Evolutionary conservation across 2,888 invertebrate species (phyloP).

Genomic region (Pharmacophagus antenor): DNA sequence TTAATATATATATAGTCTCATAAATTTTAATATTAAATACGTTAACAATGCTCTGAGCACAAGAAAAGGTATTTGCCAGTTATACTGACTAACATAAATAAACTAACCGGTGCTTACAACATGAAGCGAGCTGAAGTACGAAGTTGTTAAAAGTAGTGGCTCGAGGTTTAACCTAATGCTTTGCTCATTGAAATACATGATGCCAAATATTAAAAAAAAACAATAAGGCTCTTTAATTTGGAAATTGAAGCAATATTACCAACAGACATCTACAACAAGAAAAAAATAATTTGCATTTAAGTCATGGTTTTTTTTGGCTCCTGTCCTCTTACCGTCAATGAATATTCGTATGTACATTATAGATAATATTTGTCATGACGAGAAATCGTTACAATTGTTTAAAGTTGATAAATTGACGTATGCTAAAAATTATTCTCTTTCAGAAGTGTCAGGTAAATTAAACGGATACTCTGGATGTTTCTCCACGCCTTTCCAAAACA

Average conservation of each 20-base stretch:
- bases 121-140: background rate
- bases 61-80: slow-evolving; percentile 24
- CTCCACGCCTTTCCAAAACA: slow-evolving; percentile 84
- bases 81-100: slow-evolving; percentile 19
- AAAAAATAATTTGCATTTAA: no score
- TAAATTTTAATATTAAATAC: slow-evolving; percentile 13
- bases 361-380: background rate
- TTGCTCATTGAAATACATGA: background rate
- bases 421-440: slow-evolving; percentile 15
- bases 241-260: background rate
- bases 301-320: background rate
- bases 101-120: slow-evolving; percentile 25
- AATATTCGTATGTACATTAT: background rate
- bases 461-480: slow-evolving; percentile 87
- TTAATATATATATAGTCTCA: slow-evolving; percentile 18
- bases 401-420: slow-evolving; percentile 12
- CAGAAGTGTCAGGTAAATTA: slow-evolving; percentile 36
- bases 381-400: no score
- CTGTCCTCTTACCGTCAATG: background rate
- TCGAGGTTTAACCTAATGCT: background rate
- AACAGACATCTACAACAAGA: no score
- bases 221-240: no score
- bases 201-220: background rate
- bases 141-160: no score
- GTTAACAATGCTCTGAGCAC: slow-evolving; percentile 24